phyloP scores from a whole-genome alignment of 2,888 invertebrate genomes.

The Lypha dubia region DNA sequence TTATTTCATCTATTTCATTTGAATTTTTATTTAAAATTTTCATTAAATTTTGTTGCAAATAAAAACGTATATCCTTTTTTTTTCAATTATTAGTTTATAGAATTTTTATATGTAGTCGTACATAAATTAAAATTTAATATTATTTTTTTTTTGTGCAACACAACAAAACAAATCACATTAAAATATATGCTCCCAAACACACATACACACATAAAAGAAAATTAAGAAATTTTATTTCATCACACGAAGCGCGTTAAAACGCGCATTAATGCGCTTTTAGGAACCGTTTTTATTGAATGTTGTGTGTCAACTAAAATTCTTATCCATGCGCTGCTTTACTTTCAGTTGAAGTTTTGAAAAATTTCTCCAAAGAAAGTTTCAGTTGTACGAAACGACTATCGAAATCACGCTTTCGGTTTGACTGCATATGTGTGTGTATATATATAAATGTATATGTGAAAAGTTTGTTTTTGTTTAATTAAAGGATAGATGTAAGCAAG shows the following conservation, averaged over 20 bases:
- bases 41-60: neutral
- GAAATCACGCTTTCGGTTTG: neutral
- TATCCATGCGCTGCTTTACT: slow-evolving; percentile 66
- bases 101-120: neutral
- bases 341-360: slow-evolving; percentile 13
- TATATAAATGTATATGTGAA: slow-evolving; percentile 30
- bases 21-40: slow-evolving; percentile 30
- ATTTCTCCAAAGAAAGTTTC: slow-evolving; percentile 13
- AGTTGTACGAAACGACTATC: slow-evolving; percentile 30
- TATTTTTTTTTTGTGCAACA: slow-evolving; percentile 13
- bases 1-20: neutral
- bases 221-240: slow-evolving; percentile 60
- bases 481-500: slow-evolving; percentile 46
- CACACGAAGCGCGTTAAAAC: slow-evolving; percentile 69
- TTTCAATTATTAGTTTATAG: neutral
- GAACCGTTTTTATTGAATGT: slow-evolving; percentile 72
- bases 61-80: neutral
- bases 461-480: slow-evolving; percentile 40
- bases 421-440: neutral
- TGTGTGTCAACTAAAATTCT: slow-evolving; percentile 66
- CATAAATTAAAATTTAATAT: slow-evolving; percentile 8
- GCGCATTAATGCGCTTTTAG: slow-evolving; percentile 72
- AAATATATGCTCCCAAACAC: slow-evolving; percentile 14
- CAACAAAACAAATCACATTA: slow-evolving; percentile 41
- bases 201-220: slow-evolving; percentile 44